A percentile compares a stretch with the other conserved stretches of the same genome.
Conservation (phyloP, 2,113 vertebrate genomes). For the Harpagus bidentatus region DNA sequence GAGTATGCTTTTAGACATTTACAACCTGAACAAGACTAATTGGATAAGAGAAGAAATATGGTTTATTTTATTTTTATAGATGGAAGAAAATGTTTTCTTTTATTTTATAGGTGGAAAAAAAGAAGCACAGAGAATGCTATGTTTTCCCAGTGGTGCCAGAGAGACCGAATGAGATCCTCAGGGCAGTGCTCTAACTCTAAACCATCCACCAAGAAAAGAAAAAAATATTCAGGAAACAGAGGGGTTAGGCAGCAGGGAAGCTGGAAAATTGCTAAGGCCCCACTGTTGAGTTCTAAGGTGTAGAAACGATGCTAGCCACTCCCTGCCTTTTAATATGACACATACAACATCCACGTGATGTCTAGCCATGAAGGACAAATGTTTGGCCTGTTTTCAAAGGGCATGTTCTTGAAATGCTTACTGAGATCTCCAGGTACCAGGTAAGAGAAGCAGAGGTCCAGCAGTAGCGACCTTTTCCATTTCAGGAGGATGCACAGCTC, state of each 20-base stretch:
- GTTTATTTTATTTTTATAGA: neutral
- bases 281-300: neutral
- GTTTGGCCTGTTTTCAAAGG: neutral
- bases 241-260: neutral
- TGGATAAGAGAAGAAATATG: neutral
- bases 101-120: neutral
- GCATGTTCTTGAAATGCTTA: neutral
- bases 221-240: neutral
- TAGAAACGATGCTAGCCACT: neutral
- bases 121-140: neutral
- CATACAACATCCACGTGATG: neutral
- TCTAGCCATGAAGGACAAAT: neutral
- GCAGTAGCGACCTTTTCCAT: neutral
- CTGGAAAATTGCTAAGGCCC: neutral
- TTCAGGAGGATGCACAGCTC: neutral
- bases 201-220: neutral
- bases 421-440: rapidly evolving
- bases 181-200: neutral
- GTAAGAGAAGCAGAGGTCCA: neutral
- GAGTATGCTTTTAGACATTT: neutral
- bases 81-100: neutral
- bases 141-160: neutral
- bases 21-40: neutral
- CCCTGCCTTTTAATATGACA: neutral
- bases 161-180: neutral